phyloP scores from a whole-genome alignment of 2,888 invertebrate genomes.

The Leptinotarsa peninsularis region DNA sequence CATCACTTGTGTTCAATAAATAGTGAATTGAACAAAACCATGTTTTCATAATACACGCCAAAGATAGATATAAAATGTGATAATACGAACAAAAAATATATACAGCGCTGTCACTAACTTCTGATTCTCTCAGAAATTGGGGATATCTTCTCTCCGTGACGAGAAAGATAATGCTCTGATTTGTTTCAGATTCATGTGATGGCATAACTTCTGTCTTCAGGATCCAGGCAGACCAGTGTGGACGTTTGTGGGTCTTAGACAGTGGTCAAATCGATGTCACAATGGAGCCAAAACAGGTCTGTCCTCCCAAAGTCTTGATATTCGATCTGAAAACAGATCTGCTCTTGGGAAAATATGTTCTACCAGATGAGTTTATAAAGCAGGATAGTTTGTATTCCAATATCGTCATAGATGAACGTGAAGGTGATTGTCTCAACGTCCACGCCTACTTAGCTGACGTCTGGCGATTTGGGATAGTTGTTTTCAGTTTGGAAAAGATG shows the following conservation, averaged over 20 bases:
- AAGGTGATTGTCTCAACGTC: slow-evolving; percentile 72
- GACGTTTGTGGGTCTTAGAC: slow-evolving; percentile 84
- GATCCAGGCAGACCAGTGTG: slow-evolving; percentile 79
- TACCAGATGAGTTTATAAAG: slow-evolving; percentile 75
- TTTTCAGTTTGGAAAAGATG: slow-evolving; percentile 69
- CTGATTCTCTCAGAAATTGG: no score
- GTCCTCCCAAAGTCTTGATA: slow-evolving; percentile 79
- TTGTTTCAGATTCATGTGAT: slow-evolving; percentile 70
- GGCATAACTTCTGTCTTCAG: slow-evolving; percentile 84
- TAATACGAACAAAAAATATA: no score
- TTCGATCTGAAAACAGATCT: slow-evolving; percentile 78
- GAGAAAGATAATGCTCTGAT: not conserved
- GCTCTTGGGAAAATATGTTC: slow-evolving; percentile 68
- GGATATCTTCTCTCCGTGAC: no score
- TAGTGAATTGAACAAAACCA: no score
- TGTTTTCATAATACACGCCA: no score
- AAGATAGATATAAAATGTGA: no score
- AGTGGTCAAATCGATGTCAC: slow-evolving; percentile 81
- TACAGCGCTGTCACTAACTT: no score
- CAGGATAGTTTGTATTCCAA: slow-evolving; percentile 78
- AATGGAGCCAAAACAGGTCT: slow-evolving; percentile 75
- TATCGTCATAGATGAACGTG: slow-evolving; percentile 73
- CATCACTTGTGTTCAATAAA: no score
- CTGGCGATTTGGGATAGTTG: slow-evolving; percentile 68
- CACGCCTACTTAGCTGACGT: slow-evolving; percentile 79